Evolutionary conservation across 1,140 invertebrate genomes (phyloP), one percentile per base, ranked within the genome.

Genomic region (Paramacrobiotus metropolitanus): DNA sequence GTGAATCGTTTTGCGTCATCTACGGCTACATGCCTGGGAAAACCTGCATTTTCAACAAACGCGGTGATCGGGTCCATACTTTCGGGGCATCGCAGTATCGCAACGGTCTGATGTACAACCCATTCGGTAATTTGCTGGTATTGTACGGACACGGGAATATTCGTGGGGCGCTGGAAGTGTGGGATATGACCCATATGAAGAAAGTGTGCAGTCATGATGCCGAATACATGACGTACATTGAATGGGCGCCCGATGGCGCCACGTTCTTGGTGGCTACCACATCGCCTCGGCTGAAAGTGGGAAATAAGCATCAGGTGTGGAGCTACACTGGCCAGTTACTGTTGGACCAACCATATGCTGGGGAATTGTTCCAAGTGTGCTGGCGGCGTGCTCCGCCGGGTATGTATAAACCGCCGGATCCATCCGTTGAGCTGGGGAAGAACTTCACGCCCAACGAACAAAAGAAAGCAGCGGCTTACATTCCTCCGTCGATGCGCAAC

Each of bases 211-310:
- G 48, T 55, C 48, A 24, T 15, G 48, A 55, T 24, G 15, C 48
- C 15, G 48, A 55, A 24, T 55, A 55, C 48, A 55, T 55, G 48
- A 55, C 48, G 24, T 24, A 55, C 48, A 55, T 55, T 24, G 48
- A 55, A 28, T 55, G 48, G 48, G 15, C 48, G 24, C 48, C 48
- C 15, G 48, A 55, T 28, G 48, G 48, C 15, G 48, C 48, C 15
- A 28, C 28, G 4, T 9, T 55, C 15, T 28, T 55, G 48, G 28
- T 55, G 48, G 48, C 15, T 4, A 55, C 48, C 48, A 55, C 48
- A 9, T 55, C 48, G 9, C 48, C 48, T 20, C 15, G 48, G 4
- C 24, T 55, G 48, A 55, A 55, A 24, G 48, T 55, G 15, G 48
- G 48, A 15, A 55, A 55, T 55, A 55, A 55, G 48, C 48, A 55